Evolutionary conservation across 35 echinoderm and acorn worm genomes (phyloP).

Genomic region (Eucidaris tribuloides): DNA sequence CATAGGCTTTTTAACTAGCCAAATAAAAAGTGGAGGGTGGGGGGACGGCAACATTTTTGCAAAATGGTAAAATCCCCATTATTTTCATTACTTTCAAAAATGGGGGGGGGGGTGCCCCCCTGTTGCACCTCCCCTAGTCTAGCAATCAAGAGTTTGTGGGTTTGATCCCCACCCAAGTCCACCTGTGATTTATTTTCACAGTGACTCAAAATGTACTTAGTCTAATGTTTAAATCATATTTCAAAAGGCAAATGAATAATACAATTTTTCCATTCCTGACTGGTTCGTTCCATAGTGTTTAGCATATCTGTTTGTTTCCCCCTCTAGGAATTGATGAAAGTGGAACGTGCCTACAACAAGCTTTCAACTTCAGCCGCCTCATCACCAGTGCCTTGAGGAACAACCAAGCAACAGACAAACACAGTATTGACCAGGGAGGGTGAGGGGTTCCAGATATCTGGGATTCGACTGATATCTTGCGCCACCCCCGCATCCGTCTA

Average conservation of each 20-base stretch:
- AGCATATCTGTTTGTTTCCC: background rate
- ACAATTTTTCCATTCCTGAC: background rate
- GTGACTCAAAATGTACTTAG: background rate
- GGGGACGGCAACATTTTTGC: too few species aligned
- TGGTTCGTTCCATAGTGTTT: background rate
- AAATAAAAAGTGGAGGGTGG: too few species aligned
- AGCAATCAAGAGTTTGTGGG: background rate
- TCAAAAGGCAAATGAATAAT: background rate
- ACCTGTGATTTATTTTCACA: background rate
- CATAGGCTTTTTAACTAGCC: too few species aligned
- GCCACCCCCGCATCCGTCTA: background rate
- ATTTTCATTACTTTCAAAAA: too few species aligned
- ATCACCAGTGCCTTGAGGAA: constrained; percentile 12
- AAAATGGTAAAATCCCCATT: too few species aligned
- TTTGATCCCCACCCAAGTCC: background rate
- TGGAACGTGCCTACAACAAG: constrained; percentile 68
- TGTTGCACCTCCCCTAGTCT: background rate
- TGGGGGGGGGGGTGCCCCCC: too few species aligned
- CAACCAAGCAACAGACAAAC: background rate
- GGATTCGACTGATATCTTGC: too few species aligned
- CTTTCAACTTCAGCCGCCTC: constrained; percentile 5
- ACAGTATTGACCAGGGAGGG: background rate
- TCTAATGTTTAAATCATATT: background rate
- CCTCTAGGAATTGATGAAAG: constrained; percentile 64
- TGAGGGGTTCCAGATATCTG: too few species aligned